phyloP scores from a whole-genome alignment of 2,113 vertebrate species.

The Piprites chloris region DNA sequence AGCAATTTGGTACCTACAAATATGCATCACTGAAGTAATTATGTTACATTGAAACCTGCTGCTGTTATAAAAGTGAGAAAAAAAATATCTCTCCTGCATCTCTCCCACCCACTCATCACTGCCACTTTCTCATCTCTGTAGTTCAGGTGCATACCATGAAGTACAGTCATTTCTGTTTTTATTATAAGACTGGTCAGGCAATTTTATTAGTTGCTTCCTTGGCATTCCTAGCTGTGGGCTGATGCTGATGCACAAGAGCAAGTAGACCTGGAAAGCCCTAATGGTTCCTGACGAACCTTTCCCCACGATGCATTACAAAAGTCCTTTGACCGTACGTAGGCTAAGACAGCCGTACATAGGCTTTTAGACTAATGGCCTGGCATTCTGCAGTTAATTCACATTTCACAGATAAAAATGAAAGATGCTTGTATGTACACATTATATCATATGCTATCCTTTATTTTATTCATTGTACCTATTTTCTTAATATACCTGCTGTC shows the following conservation, averaged over 20 bases:
- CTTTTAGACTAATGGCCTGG: slow-evolving; percentile 70
- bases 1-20: slow-evolving; percentile 74
- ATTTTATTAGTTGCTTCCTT: slow-evolving; percentile 40
- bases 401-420: slow-evolving; percentile 58
- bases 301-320: background rate
- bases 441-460: slow-evolving; percentile 74
- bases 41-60: slow-evolving; percentile 73
- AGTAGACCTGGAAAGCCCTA: background rate
- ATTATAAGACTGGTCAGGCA: slow-evolving; percentile 45
- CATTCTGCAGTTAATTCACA: slow-evolving; percentile 70
- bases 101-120: background rate
- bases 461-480: slow-evolving; percentile 75
- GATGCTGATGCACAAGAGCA: background rate
- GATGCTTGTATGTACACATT: slow-evolving; percentile 75
- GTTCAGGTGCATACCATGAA: slow-evolving; percentile 3
- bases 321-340: background rate
- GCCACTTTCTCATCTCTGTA: background rate
- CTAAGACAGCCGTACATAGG: slow-evolving; percentile 51
- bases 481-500: slow-evolving; percentile 68
- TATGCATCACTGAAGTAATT: slow-evolving; percentile 76
- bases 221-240: slow-evolving; percentile 6
- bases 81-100: background rate
- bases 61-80: slow-evolving; percentile 72
- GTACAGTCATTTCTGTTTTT: slow-evolving; percentile 46
- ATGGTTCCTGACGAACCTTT: background rate